A percentile compares a stretch with the other conserved stretches of the same genome.
These are phyloP conservation scores for Tenthredo mesomela DNA, from an alignment of 2,888 invertebrate species.

Conservation along the genomic window DNA sequence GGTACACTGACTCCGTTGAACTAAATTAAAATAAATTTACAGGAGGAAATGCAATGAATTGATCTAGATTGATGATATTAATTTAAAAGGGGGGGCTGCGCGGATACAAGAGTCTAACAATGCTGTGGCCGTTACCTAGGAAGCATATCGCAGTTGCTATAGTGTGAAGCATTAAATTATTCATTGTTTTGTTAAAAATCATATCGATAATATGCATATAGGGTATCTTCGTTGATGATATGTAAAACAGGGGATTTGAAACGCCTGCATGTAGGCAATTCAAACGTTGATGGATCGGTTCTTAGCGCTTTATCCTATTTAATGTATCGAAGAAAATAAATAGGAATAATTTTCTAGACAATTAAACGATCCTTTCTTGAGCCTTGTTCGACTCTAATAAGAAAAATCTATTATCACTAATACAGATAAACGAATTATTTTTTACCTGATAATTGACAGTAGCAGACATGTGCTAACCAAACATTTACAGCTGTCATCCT, in stretches of 20 bases:
- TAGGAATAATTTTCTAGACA: not conserved
- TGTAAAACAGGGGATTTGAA: too few species aligned
- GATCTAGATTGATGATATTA: constrained; percentile 63
- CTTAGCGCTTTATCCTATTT: too few species aligned
- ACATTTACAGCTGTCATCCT: not conserved
- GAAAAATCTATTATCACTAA: not conserved
- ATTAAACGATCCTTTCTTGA: not conserved
- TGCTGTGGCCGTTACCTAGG: constrained; percentile 42
- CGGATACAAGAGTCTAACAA: constrained; percentile 49
- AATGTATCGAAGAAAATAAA: not conserved
- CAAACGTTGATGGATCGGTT: too few species aligned
- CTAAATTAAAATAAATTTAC: constrained; percentile 59
- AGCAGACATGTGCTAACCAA: not conserved
- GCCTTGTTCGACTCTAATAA: not conserved
- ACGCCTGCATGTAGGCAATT: too few species aligned
- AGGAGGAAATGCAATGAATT: constrained; percentile 61
- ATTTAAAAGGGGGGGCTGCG: constrained; percentile 55
- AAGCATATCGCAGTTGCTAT: constrained; percentile 15
- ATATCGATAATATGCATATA: too few species aligned
- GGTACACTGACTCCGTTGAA: constrained; percentile 28
- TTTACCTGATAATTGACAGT: not conserved
- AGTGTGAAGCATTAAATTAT: not conserved
- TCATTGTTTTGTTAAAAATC: constrained; percentile 17
- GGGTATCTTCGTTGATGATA: too few species aligned
- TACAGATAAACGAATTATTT: not conserved